A percentile compares a stretch with the other conserved stretches of the same genome.
Evolutionary conservation across 2,888 invertebrate genomes (phyloP).

Genomic region (Exocentrus adspersus): DNA sequence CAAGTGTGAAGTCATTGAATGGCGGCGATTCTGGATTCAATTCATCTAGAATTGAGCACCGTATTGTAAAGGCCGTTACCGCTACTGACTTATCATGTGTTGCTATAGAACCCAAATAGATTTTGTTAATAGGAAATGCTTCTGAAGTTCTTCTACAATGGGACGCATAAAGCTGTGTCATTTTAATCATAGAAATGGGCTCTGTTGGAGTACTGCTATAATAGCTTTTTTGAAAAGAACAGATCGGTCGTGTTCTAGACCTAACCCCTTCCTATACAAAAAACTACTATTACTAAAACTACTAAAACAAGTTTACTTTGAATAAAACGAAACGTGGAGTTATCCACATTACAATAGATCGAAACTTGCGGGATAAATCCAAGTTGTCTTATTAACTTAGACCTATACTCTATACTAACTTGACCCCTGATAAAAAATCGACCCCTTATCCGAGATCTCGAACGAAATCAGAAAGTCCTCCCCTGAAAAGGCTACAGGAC

Average conservation of each 20-base stretch:
- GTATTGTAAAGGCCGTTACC: constrained; percentile 59
- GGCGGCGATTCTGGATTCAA: constrained; percentile 61
- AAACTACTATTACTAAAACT: no score
- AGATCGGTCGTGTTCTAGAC: no score
- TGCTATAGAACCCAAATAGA: constrained; percentile 33
- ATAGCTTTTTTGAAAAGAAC: no score
- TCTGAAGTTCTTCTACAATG: constrained; percentile 36
- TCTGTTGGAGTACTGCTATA: no score
- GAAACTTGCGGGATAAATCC: not conserved
- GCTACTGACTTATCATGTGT: constrained; percentile 49
- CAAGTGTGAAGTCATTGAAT: constrained; percentile 60
- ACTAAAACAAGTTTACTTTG: not conserved
- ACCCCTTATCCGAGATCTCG: constrained; percentile 57
- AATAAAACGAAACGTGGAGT: not conserved
- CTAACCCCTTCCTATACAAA: no score
- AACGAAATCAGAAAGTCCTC: constrained; percentile 59
- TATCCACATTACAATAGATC: not conserved
- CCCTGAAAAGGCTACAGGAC: constrained; percentile 61
- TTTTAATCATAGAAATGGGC: not conserved
- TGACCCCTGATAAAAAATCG: constrained; percentile 58
- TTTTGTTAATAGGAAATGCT: constrained; percentile 39
- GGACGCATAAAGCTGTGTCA: constrained; percentile 32
- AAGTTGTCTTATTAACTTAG: constrained; percentile 24
- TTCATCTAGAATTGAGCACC: constrained; percentile 62
- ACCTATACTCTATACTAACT: constrained; percentile 52